Conservation (phyloP, 2,797 vertebrate genomes). For the Syngnathus rostellatus region DNA sequence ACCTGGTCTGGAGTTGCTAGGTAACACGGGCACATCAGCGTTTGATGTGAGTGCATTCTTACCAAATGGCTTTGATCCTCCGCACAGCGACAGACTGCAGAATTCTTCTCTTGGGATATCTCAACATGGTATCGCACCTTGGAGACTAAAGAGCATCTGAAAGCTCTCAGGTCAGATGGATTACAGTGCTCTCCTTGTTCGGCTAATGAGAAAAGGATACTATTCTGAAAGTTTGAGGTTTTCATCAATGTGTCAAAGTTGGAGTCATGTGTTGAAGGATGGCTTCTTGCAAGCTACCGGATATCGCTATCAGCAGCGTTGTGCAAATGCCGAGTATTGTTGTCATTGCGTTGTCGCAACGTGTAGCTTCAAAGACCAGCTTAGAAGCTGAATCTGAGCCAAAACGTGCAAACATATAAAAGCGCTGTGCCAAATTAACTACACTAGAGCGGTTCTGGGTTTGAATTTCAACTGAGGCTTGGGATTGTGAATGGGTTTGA, state of each 20-base stretch:
- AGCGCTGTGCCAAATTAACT: too few species aligned
- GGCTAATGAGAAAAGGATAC: conserved; percentile 52
- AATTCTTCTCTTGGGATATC: conserved; percentile 59
- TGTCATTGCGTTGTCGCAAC: too few species aligned
- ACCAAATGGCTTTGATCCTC: conserved; percentile 71
- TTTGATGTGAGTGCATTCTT: conserved; percentile 66
- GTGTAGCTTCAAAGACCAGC: too few species aligned
- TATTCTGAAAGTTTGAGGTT: conserved; percentile 51
- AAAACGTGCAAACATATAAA: too few species aligned
- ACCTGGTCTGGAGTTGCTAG: conserved; percentile 73
- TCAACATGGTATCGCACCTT: conserved; percentile 61
- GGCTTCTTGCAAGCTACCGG: not conserved
- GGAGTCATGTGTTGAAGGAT: conserved; percentile 8
- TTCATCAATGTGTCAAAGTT: conserved; percentile 33
- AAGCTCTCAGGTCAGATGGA: conserved; percentile 60
- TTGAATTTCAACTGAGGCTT: too few species aligned
- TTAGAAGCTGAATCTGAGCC: too few species aligned
- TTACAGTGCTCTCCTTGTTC: conserved; percentile 53
- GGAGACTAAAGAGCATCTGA: conserved; percentile 59
- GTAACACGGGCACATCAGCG: conserved; percentile 59
- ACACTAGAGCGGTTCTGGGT: too few species aligned
- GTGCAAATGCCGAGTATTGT: too few species aligned
- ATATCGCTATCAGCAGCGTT: too few species aligned
- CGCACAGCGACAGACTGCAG: conserved; percentile 58
- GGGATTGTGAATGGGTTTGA: too few species aligned